Percentiles rank a stretch among this genome's conserved stretches.
Conservation (phyloP, 2,113 vertebrate genomes). For the Onychostoma macrolepis region DNA sequence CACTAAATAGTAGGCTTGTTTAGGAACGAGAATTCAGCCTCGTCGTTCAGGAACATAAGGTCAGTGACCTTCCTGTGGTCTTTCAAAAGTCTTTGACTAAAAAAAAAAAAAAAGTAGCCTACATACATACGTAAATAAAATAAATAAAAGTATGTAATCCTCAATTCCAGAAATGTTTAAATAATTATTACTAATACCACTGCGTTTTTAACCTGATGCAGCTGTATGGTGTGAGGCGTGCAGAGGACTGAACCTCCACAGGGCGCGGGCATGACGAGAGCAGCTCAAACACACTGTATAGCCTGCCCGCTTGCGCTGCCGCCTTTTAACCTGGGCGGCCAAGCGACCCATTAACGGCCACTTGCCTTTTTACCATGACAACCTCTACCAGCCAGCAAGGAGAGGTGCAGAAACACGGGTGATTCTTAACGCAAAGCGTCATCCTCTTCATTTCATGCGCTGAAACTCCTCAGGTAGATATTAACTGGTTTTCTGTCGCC, state of each 20-base stretch:
- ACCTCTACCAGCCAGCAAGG: neutral
- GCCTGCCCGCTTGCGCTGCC: slow-evolving; percentile 31
- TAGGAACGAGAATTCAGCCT: neutral
- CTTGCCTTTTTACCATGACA: slow-evolving; percentile 32
- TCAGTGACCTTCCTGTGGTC: neutral
- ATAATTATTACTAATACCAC: neutral
- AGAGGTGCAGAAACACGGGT: neutral
- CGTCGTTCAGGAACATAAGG: neutral
- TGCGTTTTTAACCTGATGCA: neutral
- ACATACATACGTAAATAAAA: too few relatives aligned
- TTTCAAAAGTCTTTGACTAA: neutral
- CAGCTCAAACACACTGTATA: slow-evolving; percentile 8
- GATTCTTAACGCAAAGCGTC: neutral
- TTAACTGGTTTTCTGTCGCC: neutral
- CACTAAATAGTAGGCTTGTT: neutral
- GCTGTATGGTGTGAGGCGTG: neutral
- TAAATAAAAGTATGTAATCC: neutral
- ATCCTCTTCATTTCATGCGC: slow-evolving; percentile 1
- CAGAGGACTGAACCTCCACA: slow-evolving; percentile 8
- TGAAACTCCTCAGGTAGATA: neutral
- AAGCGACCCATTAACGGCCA: slow-evolving; percentile 40
- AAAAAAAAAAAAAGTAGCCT: neutral
- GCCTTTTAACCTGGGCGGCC: slow-evolving; percentile 55
- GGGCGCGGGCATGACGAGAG: slow-evolving; percentile 44
- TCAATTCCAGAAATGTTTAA: neutral